These are phyloP conservation scores for Rhizoglyphus robini DNA, from an alignment of 1,140 invertebrate genomes.

Conservation along the genomic window DNA sequence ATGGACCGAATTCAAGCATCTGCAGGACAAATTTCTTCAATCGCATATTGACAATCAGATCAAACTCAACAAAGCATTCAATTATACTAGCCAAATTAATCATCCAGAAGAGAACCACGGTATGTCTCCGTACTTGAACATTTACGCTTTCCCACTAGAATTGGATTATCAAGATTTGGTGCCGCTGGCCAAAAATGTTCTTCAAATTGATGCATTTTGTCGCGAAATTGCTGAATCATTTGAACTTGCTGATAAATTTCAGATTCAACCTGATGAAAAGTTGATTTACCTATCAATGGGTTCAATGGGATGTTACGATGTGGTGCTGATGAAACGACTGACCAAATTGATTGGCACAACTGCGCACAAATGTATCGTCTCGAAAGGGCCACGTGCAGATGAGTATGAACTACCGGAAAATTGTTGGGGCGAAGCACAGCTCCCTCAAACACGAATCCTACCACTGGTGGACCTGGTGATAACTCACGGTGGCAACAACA, in stretches of 20 bases:
- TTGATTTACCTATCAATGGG: too few relatives aligned
- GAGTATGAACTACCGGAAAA: too few relatives aligned
- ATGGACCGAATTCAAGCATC: not conserved
- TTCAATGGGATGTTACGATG: too few relatives aligned
- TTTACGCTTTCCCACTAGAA: too few relatives aligned
- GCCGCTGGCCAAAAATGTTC: not conserved
- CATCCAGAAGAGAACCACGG: not conserved
- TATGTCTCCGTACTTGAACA: not conserved
- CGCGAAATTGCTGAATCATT: not conserved
- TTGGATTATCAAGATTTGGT: too few relatives aligned
- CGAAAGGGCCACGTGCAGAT: conserved; percentile 1
- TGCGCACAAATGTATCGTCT: conserved; percentile 19
- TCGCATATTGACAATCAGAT: not conserved
- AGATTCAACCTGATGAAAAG: conserved; percentile 10
- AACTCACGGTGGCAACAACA: too few relatives aligned
- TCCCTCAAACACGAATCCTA: too few relatives aligned
- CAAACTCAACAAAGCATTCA: not conserved
- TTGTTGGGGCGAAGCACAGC: conserved; percentile 9
- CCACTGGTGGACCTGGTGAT: too few relatives aligned
- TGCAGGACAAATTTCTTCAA: not conserved
- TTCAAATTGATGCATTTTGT: not conserved
- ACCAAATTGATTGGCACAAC: not conserved
- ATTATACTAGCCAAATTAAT: not conserved
- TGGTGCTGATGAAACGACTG: too few relatives aligned
- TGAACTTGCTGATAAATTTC: not conserved